Evolutionary conservation across 2,888 invertebrate genomes (phyloP), one percentile per base, ranked within the genome.

Genomic region (Caenorhabditis wallacei): DNA sequence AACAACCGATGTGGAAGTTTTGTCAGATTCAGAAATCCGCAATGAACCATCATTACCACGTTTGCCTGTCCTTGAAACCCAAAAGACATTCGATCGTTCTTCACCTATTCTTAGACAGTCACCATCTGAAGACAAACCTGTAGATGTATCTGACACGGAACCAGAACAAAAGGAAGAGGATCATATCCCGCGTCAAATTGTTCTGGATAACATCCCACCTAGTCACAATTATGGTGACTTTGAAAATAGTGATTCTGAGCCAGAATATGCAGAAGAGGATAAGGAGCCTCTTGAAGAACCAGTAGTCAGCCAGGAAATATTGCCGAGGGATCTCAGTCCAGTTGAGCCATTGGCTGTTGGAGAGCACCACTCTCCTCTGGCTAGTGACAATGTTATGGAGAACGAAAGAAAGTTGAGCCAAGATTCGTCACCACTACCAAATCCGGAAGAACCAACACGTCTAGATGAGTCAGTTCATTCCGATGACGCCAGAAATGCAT

Each of bases 181-280:
- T 13, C 22, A 43, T 20, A 54, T 59, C 53, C 54, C 56, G 0
- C 46, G 64, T 35, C 74, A 69, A 57, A 66, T 59, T 64, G 75
- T 71, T 53, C 0, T 64, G 11, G 72, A 72, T 18, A 59, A 57
- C 35, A 18, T 54, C 20, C 70, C 68, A 8, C 35, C 24, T 18
- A 22, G 66, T 51, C 16, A n/a, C 35, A 35, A 35, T 10, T 71
- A 72, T 53, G 79, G 71, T 0, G 64, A 80, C 30, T 59, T 68
- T 35, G 78, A 75, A 3, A 75, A 80, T 20, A 70, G 59, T 56
- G 82, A 82, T 37, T 84, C 84, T 1, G 84, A 84, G 22, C 84
- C 84, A 18, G 84, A 84, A 48, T 84, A 84, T 64, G 84, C 84
- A 18, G 82, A 82, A 30, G 84, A 84, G 24, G 84, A 84, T 37